Base-by-base conservation (phyloP, 1,140 invertebrate genomes). In the Hestina assimilis region DNA sequence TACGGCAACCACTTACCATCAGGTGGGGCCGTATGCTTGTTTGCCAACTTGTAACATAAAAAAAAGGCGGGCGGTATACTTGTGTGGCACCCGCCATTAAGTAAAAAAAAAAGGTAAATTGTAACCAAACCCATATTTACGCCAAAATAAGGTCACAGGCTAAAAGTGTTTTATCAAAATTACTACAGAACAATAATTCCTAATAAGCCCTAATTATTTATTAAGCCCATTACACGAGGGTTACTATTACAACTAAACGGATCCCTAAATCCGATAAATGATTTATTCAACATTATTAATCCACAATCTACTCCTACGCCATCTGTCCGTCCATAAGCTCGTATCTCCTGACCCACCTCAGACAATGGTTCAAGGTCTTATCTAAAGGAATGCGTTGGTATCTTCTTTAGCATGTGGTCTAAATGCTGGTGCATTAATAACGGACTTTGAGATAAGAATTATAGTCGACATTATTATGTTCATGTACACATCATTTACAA, bases 211-310 rank as follows among this genome's bases (percentile, higher is more conserved):
- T n/a, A n/a, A n/a, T n/a, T n/a, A n/a, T n/a, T n/a, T n/a, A n/a
- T n/a, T n/a, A n/a, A n/a, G n/a, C n/a, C n/a, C n/a, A 6, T 15
- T 7, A 35, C 12, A 15, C 14, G 15, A 4, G 1, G 3, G 12
- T 15, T 17, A 3, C 12, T n/a, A n/a, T n/a, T n/a, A n/a, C n/a
- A n/a, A n/a, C n/a, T 23, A 4, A 28, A 35, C 31, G 29, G 28
- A 48, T 35, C 29, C 7, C 31, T 38, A 46, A 28, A 35, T 20
- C 15, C 8, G 20, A 47, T 8, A 38, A 68, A 68, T 71, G 59
- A 63, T 59, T 65, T 60, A 68, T 68, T 63, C 65, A 68, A 61
- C 45, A 50, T 55, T 59, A 59, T 56, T 66, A 66, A 66, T 66
- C 59, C 42, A 45, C 43, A 28, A 58, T 54, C 50, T 26, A 12